Conservation (phyloP, 2,888 invertebrate species). For the Monopis laevigella region DNA sequence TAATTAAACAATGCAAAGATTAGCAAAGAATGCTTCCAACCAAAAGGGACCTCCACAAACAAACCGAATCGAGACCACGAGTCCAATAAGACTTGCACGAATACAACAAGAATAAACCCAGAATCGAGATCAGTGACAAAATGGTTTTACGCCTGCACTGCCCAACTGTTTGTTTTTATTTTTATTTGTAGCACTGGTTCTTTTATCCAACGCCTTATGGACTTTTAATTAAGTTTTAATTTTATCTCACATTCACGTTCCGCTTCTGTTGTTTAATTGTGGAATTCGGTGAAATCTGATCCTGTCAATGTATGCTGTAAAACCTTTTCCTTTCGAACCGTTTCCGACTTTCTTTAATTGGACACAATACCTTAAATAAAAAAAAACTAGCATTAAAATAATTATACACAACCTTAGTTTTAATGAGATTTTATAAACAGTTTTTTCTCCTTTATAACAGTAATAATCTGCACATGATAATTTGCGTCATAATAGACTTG, state of each 20-base stretch:
- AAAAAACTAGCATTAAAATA: too few relatives aligned
- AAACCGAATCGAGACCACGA: slow-evolving; percentile 26
- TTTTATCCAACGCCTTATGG: slow-evolving; percentile 31
- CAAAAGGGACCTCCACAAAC: slow-evolving; percentile 12
- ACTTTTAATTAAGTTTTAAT: slow-evolving; percentile 64
- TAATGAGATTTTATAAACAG: neutral
- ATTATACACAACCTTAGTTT: too few relatives aligned
- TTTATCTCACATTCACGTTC: slow-evolving; percentile 38
- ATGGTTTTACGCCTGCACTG: slow-evolving; percentile 39
- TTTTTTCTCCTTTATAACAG: neutral
- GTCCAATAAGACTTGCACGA: slow-evolving; percentile 19
- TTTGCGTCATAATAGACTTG: neutral
- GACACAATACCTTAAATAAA: too few relatives aligned
- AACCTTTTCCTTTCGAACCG: too few relatives aligned
- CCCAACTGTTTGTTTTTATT: slow-evolving; percentile 21
- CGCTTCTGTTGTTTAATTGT: slow-evolving; percentile 48
- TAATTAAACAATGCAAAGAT: too few relatives aligned
- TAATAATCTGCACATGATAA: neutral
- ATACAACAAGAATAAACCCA: slow-evolving; percentile 4
- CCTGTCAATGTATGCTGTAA: too few relatives aligned
- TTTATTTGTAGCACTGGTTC: slow-evolving; percentile 22
- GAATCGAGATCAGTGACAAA: slow-evolving; percentile 39
- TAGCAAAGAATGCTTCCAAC: slow-evolving; percentile 6
- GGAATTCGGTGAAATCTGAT: slow-evolving; percentile 8
- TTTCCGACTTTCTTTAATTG: too few relatives aligned